Evolutionary conservation across 2,888 invertebrate genomes (phyloP).

Genomic region (Mermis nigrescens): DNA sequence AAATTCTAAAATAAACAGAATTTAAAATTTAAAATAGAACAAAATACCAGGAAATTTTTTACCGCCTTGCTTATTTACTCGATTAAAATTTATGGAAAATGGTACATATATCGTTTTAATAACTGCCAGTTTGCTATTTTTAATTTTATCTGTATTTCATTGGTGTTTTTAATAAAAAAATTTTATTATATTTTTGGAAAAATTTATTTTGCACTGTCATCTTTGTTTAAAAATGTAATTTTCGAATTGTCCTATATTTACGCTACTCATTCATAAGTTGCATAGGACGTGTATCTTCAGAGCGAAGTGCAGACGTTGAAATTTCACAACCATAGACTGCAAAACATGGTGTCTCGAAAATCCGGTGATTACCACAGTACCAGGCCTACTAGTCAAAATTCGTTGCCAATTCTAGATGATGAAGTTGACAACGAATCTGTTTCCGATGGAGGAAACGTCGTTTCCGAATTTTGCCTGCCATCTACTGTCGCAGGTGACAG

Average conservation of each 20-base stretch:
- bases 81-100: no score
- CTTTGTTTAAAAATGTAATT: background rate
- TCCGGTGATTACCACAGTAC: slow-evolving; percentile 18
- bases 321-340: slow-evolving; percentile 83
- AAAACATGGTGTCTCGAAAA: slow-evolving; percentile 48
- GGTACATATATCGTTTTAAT: no score
- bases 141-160: no score
- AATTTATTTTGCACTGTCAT: background rate
- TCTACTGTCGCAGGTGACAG: background rate
- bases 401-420: slow-evolving; percentile 21
- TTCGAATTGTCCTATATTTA: slow-evolving; percentile 2
- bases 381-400: slow-evolving; percentile 24
- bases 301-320: slow-evolving; percentile 88
- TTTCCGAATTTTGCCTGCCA: slow-evolving; percentile 7
- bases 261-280: background rate
- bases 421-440: slow-evolving; percentile 16
- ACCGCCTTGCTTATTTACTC: no score
- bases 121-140: no score
- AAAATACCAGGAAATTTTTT: no score
- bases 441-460: slow-evolving; percentile 10
- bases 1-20: no score
- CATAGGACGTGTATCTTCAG: slow-evolving; percentile 38
- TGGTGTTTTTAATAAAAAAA: no score
- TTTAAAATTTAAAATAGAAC: no score
- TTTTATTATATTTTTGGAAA: no score